These are phyloP conservation scores for Himalopsyche anomala DNA, from an alignment of 2,888 invertebrate genomes.

Conservation along the genomic window DNA sequence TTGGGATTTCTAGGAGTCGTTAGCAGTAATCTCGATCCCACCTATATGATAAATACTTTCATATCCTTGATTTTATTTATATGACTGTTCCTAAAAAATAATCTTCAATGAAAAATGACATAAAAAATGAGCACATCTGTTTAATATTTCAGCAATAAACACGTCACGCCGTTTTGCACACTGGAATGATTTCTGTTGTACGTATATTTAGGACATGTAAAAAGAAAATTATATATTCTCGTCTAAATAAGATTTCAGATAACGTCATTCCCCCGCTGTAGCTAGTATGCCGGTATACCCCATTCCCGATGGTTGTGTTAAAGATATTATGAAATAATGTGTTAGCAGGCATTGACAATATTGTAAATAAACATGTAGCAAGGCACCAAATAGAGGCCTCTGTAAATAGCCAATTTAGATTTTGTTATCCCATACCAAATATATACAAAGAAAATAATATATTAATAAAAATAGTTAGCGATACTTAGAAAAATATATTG, in stretches of 20 bases:
- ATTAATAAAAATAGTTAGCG: conserved; percentile 39
- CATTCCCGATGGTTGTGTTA: conserved; percentile 65
- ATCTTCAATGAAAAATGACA: too few relatives aligned
- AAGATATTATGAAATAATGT: conserved; percentile 59
- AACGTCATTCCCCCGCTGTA: conserved; percentile 11
- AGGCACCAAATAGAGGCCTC: conserved; percentile 61
- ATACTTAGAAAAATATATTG: conserved; percentile 39
- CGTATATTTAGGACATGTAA: neutral
- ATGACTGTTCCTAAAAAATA: too few relatives aligned
- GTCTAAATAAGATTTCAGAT: conserved; percentile 36
- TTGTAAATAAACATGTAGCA: conserved; percentile 61
- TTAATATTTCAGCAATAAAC: too few relatives aligned
- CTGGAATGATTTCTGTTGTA: neutral
- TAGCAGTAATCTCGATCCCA: too few relatives aligned
- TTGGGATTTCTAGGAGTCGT: too few relatives aligned
- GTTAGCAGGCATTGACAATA: conserved; percentile 63
- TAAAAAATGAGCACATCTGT: too few relatives aligned
- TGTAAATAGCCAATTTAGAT: conserved; percentile 58
- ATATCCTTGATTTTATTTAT: too few relatives aligned
- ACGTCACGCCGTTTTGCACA: neutral
- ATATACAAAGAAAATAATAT: conserved; percentile 44
- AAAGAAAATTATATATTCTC: neutral
- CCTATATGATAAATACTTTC: too few relatives aligned
- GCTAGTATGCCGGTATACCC: conserved; percentile 54
- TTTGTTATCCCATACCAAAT: conserved; percentile 48